These are phyloP conservation scores for Manacus vitellinus DNA, from an alignment of 2,113 vertebrate genomes.

Conservation along the genomic window DNA sequence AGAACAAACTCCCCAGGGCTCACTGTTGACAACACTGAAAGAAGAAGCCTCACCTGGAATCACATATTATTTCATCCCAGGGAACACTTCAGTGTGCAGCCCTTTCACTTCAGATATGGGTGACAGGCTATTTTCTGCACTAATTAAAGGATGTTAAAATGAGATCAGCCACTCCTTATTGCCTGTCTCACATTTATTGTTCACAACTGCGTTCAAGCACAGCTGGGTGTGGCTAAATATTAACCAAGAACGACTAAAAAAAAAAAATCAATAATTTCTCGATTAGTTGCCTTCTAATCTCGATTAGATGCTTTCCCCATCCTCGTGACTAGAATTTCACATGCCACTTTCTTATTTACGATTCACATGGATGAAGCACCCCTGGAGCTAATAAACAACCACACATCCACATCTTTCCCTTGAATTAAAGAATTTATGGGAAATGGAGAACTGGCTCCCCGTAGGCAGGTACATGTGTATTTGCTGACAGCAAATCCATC, in stretches of 20 bases:
- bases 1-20: slow-evolving; percentile 9
- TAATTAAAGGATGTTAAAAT: slow-evolving; percentile 60
- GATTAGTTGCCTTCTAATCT: background rate
- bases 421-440: background rate
- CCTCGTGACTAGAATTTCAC: background rate
- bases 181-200: background rate
- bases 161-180: background rate
- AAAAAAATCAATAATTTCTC: background rate
- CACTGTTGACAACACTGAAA: background rate
- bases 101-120: background rate
- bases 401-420: background rate
- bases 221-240: background rate
- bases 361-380: background rate
- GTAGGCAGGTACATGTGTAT: background rate
- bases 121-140: background rate
- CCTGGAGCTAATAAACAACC: background rate
- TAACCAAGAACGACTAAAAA: background rate
- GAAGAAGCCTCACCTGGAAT: slow-evolving; percentile 24
- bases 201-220: background rate
- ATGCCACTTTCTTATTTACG: background rate
- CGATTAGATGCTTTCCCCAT: too few relatives aligned
- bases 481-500: background rate
- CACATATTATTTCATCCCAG: background rate
- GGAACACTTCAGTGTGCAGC: background rate
- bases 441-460: background rate